Evolutionary conservation across 2,113 vertebrate species (phyloP), one percentile per base, ranked within the genome.

Genomic region (Eidolon helvum): DNA sequence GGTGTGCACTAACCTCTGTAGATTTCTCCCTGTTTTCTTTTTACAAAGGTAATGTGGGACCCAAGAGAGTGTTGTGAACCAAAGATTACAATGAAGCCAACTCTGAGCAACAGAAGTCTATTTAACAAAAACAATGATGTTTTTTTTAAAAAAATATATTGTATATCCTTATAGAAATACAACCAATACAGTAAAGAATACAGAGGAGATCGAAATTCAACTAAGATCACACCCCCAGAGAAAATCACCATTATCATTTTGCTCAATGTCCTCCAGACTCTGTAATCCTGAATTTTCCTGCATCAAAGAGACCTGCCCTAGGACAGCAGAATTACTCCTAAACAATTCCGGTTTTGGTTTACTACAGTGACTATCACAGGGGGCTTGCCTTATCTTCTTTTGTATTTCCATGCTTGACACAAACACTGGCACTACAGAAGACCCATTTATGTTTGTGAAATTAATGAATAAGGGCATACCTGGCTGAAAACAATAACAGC

Each of bases 1-100:
- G 3, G 45, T 69, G 77, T 71, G 43, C 66, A 35, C 53, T 33
- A 61, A 40, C 33, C 78, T 93, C 94, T 63, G 15, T 16, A 66
- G 61, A 63, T 85, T 30, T 61, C 53, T 83, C 45, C 50, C 65
- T 85, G 14, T 95, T 93, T 93, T 66, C 61, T 45, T 93, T 93
- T 30, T 48, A 43, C 61, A 57, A 87, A 87, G 72, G 33, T 68
- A 75, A 75, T 4, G 14, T 63, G 48, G 18, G 14, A 12, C 66
- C 87, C 55, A 63, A 66, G 35, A 87, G 48, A 85, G 18, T 28
- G 16, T 86, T 82, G 65, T 4, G 22, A 96, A 77, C 77, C 66
- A 61, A 96, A 59, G 22, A 50, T 75, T 93, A 85, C 16, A 77
- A 43, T 45, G 21, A 78, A 86, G 22, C 38, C 53, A 71, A 45